phyloP scores from a whole-genome alignment of 2,113 vertebrate genomes.

The Leptosomus discolor region DNA sequence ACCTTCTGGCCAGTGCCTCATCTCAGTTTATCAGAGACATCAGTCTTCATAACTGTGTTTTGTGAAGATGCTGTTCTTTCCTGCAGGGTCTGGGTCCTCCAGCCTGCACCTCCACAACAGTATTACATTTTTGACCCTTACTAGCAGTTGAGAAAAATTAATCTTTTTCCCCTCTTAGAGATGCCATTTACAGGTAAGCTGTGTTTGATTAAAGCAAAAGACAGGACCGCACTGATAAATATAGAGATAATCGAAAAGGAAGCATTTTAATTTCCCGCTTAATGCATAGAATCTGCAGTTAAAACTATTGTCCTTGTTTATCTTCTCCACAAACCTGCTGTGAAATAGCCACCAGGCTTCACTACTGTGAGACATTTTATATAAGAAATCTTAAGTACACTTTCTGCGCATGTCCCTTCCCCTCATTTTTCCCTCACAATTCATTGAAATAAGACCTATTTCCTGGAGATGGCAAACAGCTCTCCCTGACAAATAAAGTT shows the following conservation, averaged over 20 bases:
- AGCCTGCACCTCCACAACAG: background rate
- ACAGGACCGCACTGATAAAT: background rate
- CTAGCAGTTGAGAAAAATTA: background rate
- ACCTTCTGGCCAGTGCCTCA: background rate
- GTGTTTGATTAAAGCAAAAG: background rate
- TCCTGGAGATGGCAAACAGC: constrained; percentile 22
- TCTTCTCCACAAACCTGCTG: background rate
- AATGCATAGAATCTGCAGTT: background rate
- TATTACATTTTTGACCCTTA: background rate
- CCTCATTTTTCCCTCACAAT: background rate
- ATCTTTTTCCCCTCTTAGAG: background rate
- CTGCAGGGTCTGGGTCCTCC: background rate
- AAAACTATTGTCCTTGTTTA: background rate
- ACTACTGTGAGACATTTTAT: background rate
- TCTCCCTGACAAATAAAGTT: background rate
- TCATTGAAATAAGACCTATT: background rate
- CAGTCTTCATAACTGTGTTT: background rate
- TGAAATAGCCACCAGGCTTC: background rate
- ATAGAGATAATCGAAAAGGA: background rate
- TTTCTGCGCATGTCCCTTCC: background rate
- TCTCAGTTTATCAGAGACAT: background rate
- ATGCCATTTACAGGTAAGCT: background rate
- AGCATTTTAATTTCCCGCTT: background rate
- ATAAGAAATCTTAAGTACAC: background rate
- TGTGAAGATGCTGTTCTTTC: background rate